Base-by-base conservation (phyloP, 2,888 invertebrate genomes). In the Oscheius onirici region DNA sequence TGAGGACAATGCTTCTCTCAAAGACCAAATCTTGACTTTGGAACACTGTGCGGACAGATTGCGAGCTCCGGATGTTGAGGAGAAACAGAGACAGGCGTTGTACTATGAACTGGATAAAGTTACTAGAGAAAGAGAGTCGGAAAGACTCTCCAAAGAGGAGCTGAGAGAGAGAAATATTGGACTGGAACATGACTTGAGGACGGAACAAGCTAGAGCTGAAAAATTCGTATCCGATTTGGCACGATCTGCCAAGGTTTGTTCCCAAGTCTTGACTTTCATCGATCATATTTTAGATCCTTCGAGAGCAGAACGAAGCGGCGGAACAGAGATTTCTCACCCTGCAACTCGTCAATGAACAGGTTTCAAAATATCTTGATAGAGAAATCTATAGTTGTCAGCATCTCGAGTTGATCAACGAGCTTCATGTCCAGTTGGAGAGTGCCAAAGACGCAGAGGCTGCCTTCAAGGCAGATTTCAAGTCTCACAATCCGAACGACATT, bases 321-420 rank as follows among this genome's bases (percentile, higher is more conserved):
- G 70, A 79, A 43, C 79, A 78, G 55, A 78, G 78, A 69, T 79
- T 74, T 58, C 41, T 71, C 26, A 60, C 79, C 5, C 71, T 79
- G 15, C 69, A 70, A 51, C 13, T 55, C 43, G 71, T 79, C 24
- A 63, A 55, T 8, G 46, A 46, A n/a, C 61, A 68, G 8, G 34
- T 34, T 34, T 3, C 34, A 34, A 0, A 34, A 34, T 34, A 34
- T 34, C 34, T n/a, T n/a, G n/a, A n/a, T n/a, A n/a, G n/a, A 0
- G 0, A 34, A 34, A 34, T 34, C 34, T 34, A n/a, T n/a, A n/a
- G n/a, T 34, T 34, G 3, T 34, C 8, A 34, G 44, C 77, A 77
- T 52, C 71, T 78, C 51, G 71, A 72, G n/a, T 49, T 75, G 26
- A 77, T 79, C 22, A 34, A 43, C 11, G 58, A 72, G 13, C 49